A percentile compares a stretch with the other conserved stretches of the same genome.
phyloP scores from a whole-genome alignment of 1,140 invertebrate species.

The Drosophila pandora region DNA sequence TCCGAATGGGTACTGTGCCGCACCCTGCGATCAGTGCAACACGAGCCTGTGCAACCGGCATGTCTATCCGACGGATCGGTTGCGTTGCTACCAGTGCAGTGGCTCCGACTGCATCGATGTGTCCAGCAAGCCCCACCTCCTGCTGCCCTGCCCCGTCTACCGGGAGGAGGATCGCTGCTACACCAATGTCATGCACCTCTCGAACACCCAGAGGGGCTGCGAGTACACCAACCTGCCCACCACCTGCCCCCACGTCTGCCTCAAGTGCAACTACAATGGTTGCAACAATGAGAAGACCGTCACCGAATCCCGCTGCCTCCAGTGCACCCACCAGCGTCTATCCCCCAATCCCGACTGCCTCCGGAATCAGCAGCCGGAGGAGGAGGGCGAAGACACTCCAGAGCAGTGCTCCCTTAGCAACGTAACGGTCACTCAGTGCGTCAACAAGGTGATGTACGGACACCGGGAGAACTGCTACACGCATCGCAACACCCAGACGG shows the following conservation, averaged over 20 bases:
- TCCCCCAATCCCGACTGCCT: conserved; percentile 55
- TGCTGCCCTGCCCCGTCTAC: conserved; percentile 70
- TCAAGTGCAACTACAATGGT: conserved; percentile 78
- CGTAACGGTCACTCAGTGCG: conserved; percentile 51
- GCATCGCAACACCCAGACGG: conserved; percentile 61
- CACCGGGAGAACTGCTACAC: conserved; percentile 69
- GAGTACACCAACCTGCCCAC: conserved; percentile 55
- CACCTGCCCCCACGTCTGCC: conserved; percentile 66
- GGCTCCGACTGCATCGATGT: conserved; percentile 71
- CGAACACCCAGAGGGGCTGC: conserved; percentile 68
- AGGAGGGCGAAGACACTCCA: background rate
- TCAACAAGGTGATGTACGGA: conserved; percentile 70
- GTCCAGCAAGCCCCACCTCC: conserved; percentile 24
- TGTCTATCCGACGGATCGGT: conserved; percentile 63
- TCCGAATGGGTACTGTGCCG: conserved; percentile 67
- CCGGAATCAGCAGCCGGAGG: conserved; percentile 33
- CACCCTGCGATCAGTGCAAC: conserved; percentile 63
- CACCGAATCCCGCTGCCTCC: conserved; percentile 54
- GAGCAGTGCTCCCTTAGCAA: conserved; percentile 46
- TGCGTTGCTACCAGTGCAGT: conserved; percentile 73
- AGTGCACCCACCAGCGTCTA: conserved; percentile 49
- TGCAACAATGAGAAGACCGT: conserved; percentile 68
- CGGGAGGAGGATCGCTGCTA: conserved; percentile 65
- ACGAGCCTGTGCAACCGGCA: conserved; percentile 71
- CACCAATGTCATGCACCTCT: conserved; percentile 62